Conservation (phyloP, 2,113 vertebrate genomes). For the Isichthys henryi region DNA sequence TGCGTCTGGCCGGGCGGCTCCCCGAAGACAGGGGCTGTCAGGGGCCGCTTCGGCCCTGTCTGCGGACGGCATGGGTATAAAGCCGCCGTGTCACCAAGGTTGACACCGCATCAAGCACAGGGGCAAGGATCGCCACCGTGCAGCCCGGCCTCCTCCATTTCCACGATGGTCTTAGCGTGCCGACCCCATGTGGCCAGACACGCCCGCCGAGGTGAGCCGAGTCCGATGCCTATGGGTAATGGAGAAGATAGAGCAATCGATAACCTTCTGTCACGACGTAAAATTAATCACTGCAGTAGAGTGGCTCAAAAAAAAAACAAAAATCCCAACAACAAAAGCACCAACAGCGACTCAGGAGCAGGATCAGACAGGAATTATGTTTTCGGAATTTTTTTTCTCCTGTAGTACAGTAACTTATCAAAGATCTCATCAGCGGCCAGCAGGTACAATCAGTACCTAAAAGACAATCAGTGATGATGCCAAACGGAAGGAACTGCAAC, state of each 20-base stretch:
- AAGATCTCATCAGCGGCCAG: slow-evolving; percentile 43
- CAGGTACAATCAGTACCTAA: slow-evolving; percentile 27
- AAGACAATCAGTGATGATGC: slow-evolving; percentile 31
- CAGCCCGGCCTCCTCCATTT: slow-evolving; percentile 36
- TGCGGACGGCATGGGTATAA: slow-evolving; percentile 35
- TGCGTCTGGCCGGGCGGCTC: slow-evolving; percentile 45
- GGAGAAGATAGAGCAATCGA: slow-evolving; percentile 24
- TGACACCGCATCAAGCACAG: slow-evolving; percentile 44
- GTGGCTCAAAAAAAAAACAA: not conserved
- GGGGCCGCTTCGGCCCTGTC: slow-evolving; percentile 46
- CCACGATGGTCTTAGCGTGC: slow-evolving; percentile 40
- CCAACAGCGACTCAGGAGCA: not conserved
- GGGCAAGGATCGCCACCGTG: slow-evolving; percentile 45
- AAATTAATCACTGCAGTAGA: slow-evolving; percentile 1
- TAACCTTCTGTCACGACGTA: slow-evolving; percentile 24
- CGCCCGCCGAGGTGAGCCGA: not conserved
- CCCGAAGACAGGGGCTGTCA: slow-evolving; percentile 55
- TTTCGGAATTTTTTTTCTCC: slow-evolving; percentile 23
- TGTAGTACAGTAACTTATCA: slow-evolving; percentile 30
- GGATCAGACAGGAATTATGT: slow-evolving; percentile 16
- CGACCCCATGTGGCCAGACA: slow-evolving; percentile 22
- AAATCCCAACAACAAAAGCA: not conserved
- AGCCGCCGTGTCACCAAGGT: slow-evolving; percentile 39
- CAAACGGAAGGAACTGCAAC: slow-evolving; percentile 17
- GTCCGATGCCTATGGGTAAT: slow-evolving; percentile 10